Percentiles rank a stretch among this genome's conserved stretches.
Conservation (phyloP, 2,888 invertebrate genomes). For the Torymus texanus region DNA sequence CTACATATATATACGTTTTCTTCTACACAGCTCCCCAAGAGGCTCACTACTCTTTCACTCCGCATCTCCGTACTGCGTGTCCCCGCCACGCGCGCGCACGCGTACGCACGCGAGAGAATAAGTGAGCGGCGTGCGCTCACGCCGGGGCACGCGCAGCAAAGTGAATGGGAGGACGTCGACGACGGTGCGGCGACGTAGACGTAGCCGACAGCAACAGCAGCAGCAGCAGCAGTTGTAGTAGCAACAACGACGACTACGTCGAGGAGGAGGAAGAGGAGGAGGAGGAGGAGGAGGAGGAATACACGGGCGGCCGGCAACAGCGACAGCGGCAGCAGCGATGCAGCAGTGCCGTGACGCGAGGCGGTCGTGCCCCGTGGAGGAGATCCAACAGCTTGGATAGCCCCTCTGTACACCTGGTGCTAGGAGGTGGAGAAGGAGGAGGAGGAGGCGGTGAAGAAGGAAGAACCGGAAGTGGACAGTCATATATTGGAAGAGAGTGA, state of each 20-base stretch:
- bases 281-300: neutral
- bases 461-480: neutral
- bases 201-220: neutral
- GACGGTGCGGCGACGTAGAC: neutral
- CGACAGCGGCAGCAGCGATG: constrained; percentile 28
- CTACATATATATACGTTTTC: too few species aligned
- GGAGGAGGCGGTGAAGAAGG: neutral
- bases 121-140: neutral
- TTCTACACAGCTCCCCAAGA: too few species aligned
- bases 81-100: too few species aligned
- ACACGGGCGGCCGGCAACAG: neutral
- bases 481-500: too few species aligned
- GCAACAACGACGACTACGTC: neutral
- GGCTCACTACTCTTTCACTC: too few species aligned
- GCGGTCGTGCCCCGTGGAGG: constrained; percentile 30
- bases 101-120: too few species aligned
- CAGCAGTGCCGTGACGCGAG: constrained; percentile 52
- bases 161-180: constrained; percentile 52
- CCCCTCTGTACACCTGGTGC: neutral
- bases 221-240: too few species aligned
- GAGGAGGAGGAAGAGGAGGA: neutral
- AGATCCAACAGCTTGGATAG: constrained; percentile 29
- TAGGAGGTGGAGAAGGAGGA: neutral
- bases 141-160: constrained; percentile 16
- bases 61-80: too few species aligned